A percentile compares a stretch with the other conserved stretches of the same genome.
phyloP scores from a whole-genome alignment of 2,888 invertebrate genomes.

The Mayetiola destructor region DNA sequence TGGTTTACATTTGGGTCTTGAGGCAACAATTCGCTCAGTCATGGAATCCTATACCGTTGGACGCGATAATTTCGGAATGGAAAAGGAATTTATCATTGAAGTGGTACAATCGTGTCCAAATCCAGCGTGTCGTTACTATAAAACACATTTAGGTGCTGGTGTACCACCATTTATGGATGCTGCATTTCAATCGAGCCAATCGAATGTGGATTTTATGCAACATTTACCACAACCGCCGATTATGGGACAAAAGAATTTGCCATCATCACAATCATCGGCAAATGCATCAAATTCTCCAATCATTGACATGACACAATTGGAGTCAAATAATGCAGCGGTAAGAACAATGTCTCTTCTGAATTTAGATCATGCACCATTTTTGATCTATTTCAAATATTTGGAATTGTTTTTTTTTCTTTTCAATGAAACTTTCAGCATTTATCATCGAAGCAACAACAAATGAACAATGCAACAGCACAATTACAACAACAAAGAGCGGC shows the following conservation, averaged over 20 bases:
- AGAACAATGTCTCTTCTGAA: too few species aligned
- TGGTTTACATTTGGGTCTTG: slow-evolving; percentile 67
- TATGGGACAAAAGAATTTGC: background rate
- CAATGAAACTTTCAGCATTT: background rate
- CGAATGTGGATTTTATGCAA: slow-evolving; percentile 56
- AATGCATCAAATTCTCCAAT: background rate
- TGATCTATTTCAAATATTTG: background rate
- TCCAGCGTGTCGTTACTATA: slow-evolving; percentile 74
- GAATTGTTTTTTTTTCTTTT: background rate
- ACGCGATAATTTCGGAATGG: slow-evolving; percentile 72
- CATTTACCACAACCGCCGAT: slow-evolving; percentile 35
- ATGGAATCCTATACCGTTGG: slow-evolving; percentile 69
- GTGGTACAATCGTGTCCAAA: slow-evolving; percentile 81
- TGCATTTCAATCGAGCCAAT: slow-evolving; percentile 32
- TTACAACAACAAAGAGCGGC: slow-evolving; percentile 27
- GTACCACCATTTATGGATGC: slow-evolving; percentile 34
- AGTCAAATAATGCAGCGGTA: slow-evolving; percentile 6
- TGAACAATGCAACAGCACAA: slow-evolving; percentile 28
- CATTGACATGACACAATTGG: slow-evolving; percentile 21
- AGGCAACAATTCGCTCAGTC: slow-evolving; percentile 70
- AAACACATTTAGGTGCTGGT: slow-evolving; percentile 59
- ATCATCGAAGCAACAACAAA: slow-evolving; percentile 18
- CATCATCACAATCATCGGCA: background rate
- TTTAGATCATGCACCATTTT: background rate
- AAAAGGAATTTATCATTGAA: slow-evolving; percentile 77